Evolutionary conservation across 2,888 invertebrate species (phyloP), one percentile per base, ranked within the genome.

Genomic region (Amitus sp.): DNA sequence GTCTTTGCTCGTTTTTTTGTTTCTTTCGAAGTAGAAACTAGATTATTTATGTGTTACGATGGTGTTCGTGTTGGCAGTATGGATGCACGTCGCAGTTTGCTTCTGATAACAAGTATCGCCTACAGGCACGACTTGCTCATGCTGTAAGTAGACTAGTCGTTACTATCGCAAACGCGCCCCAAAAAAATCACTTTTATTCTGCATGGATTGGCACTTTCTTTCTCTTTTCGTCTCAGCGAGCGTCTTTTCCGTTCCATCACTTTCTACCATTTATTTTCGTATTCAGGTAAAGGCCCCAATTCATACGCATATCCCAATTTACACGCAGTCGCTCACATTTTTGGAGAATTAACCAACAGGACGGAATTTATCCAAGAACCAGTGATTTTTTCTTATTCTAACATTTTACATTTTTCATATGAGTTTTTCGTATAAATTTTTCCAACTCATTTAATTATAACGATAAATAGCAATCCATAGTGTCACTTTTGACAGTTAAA

Each of bases 31-130:
- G 84, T 71, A 70, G 70, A 58, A 63, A 69, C 37, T 78, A 75
- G 76, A 70, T 69, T 72, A 79, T 78, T 80, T 76, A 78, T 76
- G 74, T 78, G 71, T 76, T 80, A 37, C 75, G 78, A 75, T 78
- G 79, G 73, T 80, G 74, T 82, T 83, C 78, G 82, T 82, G 77
- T 82, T 79, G 82, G 79, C 83, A 85, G 85, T 84, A 82, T 84
- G 83, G 84, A 80, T 82, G 83, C 89, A 84, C 87, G 89, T 81
- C 86, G 89, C 84, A 88, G 87, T 83, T 86, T 89, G 84, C 87
- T 89, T 86, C 86, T 87, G 84, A 86, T 90, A 85, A 89, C 88
- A 87, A 87, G 86, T 85, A 85, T 89, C 86, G 88, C 88, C 83
- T 87, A 86, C 83, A 86, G 87, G 83, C 89, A 89, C 85, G 86